Base-by-base conservation (phyloP, 1,140 invertebrate genomes). In the Probaryconus sp. region DNA sequence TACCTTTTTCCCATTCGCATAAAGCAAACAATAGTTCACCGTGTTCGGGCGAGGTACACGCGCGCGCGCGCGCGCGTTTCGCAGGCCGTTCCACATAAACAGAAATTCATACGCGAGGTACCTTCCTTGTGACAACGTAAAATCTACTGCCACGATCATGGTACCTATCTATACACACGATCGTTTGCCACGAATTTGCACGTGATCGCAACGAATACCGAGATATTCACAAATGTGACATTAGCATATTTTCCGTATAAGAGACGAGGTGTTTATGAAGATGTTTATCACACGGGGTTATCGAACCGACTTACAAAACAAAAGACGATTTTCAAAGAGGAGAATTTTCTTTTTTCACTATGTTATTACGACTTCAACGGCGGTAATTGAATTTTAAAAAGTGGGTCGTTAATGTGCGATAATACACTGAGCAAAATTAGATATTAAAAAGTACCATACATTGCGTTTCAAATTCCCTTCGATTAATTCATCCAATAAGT, bases 141-240 rank as follows among this genome's bases (percentile, higher is more conserved):
- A 70, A 70, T 56, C 56, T 35, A 17, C 18, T 18, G 13, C 40
- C 37, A 51, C 45, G 67, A 63, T 70, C 21, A 14, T 55, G 18
- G 7, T 16, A 5, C 17, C 42, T 70, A 70, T 63, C 56, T 3
- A 6, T 55, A 63, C 56, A 56, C 18, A 53, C 48, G 40, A 61
- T 70, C 56, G 55, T 61, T 55, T 70, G 56, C 67, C 38, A 48
- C 56, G 35, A 61, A 70, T 70, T 70, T 70, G 67, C 67, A 60
- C 47, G 18, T 53, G 53, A 50, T 53, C 42, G 63, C 63, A n/a
- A 28, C 30, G 53, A 69, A 48, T 50, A 21, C 63, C 17, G 50
- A 2, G 38, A 31, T 42, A 50, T 35, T 55, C 50, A 58, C 51
- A 56, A 50, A 58, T 67, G 11, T 67, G 43, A 58, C 63, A 67